phyloP scores from a whole-genome alignment of 2,888 invertebrate genomes.

The Neoascia interrupta region DNA sequence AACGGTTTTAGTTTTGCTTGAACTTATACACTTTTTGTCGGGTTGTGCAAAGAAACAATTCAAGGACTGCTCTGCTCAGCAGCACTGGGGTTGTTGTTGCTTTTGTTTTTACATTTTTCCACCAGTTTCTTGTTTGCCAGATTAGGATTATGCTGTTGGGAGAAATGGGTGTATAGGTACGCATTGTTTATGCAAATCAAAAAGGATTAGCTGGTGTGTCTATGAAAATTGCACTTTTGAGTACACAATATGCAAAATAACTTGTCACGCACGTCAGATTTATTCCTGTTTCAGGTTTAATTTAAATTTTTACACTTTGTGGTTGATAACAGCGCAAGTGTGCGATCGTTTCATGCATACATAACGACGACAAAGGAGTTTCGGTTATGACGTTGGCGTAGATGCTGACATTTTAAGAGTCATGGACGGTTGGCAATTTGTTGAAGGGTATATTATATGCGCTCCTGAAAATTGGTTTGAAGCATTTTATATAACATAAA shows the following conservation, averaged over 20 bases:
- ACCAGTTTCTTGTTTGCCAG: too few relatives aligned
- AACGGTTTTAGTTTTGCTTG: slow-evolving; percentile 26
- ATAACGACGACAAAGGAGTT: slow-evolving; percentile 36
- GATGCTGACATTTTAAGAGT: too few relatives aligned
- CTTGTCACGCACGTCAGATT: slow-evolving; percentile 61
- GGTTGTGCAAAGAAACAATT: too few relatives aligned
- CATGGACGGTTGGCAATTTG: too few relatives aligned
- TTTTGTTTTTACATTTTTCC: slow-evolving; percentile 22
- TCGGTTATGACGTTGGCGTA: too few relatives aligned
- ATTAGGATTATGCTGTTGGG: too few relatives aligned
- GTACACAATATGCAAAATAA: slow-evolving; percentile 60
- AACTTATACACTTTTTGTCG: too few relatives aligned
- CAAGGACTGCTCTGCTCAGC: too few relatives aligned
- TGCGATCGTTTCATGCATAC: slow-evolving; percentile 46
- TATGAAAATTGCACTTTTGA: slow-evolving; percentile 28
- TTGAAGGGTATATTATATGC: too few relatives aligned
- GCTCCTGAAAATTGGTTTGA: too few relatives aligned
- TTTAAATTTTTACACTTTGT: slow-evolving; percentile 64
- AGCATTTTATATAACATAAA: too few relatives aligned
- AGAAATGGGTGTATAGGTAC: neutral
- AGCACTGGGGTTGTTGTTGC: neutral
- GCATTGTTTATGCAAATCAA: slow-evolving; percentile 46
- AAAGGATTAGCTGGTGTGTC: slow-evolving; percentile 49
- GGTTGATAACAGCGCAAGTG: slow-evolving; percentile 4
- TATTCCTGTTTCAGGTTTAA: slow-evolving; percentile 54